Conservation (phyloP, 2,888 invertebrate genomes). For the Eupithecia subumbrata region DNA sequence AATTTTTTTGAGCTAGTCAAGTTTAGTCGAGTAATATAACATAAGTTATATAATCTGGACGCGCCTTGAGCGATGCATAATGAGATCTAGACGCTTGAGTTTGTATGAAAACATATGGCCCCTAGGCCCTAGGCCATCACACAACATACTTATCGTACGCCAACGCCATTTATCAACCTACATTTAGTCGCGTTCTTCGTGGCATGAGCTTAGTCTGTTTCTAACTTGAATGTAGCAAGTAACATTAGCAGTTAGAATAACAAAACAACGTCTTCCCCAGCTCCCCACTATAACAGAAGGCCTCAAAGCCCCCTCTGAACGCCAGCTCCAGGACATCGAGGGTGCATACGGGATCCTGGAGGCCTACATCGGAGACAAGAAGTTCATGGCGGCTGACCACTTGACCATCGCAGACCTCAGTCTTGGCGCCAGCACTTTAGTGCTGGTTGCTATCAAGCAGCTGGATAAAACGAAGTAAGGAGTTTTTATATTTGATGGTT, state of each 20-base stretch:
- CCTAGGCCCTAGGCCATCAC: no score
- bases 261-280: background rate
- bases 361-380: background rate
- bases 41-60: no score
- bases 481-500: background rate
- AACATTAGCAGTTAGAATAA: background rate
- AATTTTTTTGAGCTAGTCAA: no score
- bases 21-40: no score
- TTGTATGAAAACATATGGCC: no score
- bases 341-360: background rate
- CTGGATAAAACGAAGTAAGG: background rate
- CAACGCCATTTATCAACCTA: no score
- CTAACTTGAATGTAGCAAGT: no score
- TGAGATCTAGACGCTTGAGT: no score
- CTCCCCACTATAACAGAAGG: background rate
- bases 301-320: background rate
- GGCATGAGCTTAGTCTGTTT: no score
- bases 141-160: no score
- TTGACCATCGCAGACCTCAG: background rate
- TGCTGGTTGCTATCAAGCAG: background rate
- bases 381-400: constrained; percentile 2
- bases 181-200: no score
- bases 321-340: background rate
- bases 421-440: background rate
- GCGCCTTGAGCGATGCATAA: no score